Conservation (phyloP, 2,113 vertebrate species). For the Brachirus orientalis region DNA sequence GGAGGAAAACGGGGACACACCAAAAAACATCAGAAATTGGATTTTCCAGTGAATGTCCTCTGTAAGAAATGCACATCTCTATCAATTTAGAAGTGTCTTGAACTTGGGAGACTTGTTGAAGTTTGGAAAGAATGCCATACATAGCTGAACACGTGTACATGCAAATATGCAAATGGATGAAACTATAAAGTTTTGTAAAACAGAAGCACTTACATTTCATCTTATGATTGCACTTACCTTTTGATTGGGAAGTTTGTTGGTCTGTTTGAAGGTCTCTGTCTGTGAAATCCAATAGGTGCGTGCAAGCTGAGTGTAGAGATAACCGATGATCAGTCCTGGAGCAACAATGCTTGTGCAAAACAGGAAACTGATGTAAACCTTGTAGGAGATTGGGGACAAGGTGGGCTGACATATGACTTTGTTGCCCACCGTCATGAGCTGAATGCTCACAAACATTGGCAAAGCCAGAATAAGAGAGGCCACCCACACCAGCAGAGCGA, state of each 20-base stretch:
- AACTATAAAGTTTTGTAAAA: background rate
- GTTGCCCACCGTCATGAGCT: constrained; percentile 82
- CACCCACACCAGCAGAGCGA: constrained; percentile 87
- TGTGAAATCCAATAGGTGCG: constrained; percentile 92
- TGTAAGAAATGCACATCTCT: too few relatives aligned
- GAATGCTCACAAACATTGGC: constrained; percentile 90
- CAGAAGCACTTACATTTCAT: too few relatives aligned
- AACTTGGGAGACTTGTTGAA: too few relatives aligned
- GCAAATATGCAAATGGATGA: background rate
- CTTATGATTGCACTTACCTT: constrained; percentile 66
- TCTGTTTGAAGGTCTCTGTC: constrained; percentile 91
- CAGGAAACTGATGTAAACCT: constrained; percentile 88
- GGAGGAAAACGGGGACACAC: too few relatives aligned
- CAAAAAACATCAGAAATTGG: too few relatives aligned
- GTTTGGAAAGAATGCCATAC: too few relatives aligned
- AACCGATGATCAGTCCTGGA: constrained; percentile 90
- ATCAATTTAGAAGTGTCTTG: background rate
- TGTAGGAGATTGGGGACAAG: constrained; percentile 86
- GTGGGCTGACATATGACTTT: constrained; percentile 89
- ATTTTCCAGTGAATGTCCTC: too few relatives aligned
- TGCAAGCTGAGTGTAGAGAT: constrained; percentile 89
- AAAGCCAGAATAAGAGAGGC: constrained; percentile 88
- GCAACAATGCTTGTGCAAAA: constrained; percentile 93
- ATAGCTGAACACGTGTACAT: background rate
- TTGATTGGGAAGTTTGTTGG: constrained; percentile 87